These are phyloP conservation scores for Piezodorus guildinii DNA, from an alignment of 1,140 invertebrate species.

Conservation along the genomic window DNA sequence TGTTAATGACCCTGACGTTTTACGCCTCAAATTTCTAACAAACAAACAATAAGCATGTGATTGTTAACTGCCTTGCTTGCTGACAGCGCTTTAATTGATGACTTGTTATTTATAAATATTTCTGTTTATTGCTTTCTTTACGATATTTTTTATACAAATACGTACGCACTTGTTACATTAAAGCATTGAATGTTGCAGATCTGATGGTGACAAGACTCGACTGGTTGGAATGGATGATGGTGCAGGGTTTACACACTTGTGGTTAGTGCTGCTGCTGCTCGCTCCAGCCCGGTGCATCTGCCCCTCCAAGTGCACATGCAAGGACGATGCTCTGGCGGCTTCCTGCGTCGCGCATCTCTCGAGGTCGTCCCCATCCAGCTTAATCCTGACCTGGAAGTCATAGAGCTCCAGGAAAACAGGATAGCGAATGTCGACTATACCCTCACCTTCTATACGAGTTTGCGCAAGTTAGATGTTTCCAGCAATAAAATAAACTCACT, in stretches of 20 bases:
- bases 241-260: constrained; percentile 15
- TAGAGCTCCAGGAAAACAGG: constrained; percentile 62
- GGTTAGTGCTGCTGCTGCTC: constrained; percentile 24
- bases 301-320: constrained; percentile 65
- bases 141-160: not conserved
- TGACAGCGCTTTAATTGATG: too few species aligned
- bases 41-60: too few species aligned
- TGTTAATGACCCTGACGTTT: too few species aligned
- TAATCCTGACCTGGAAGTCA: constrained; percentile 66
- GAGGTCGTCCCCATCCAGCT: constrained; percentile 78
- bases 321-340: constrained; percentile 59
- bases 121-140: not conserved
- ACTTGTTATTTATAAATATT: not conserved
- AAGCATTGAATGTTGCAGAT: constrained; percentile 17
- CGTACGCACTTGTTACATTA: not conserved
- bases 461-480: constrained; percentile 66
- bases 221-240: constrained; percentile 21
- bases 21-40: too few species aligned
- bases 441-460: constrained; percentile 63
- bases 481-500: constrained; percentile 64
- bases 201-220: constrained; percentile 18
- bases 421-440: constrained; percentile 59
- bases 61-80: too few species aligned
- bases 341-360: constrained; percentile 60
- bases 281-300: constrained; percentile 48